Conservation (phyloP, 2,888 invertebrate species). For the Drosophila longiperda region DNA sequence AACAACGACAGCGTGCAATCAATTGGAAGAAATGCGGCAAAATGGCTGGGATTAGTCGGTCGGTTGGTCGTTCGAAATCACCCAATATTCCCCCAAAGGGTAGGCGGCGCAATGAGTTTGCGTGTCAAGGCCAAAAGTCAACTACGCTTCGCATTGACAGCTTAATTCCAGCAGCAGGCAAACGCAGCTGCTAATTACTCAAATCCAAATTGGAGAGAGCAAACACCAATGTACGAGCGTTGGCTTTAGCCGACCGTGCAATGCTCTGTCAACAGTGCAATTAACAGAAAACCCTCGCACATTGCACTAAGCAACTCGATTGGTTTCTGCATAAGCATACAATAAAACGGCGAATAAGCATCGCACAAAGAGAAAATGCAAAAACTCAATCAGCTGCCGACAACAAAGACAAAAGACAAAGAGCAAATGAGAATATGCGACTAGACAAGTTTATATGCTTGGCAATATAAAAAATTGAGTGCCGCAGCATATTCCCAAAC, state of each 20-base stretch:
- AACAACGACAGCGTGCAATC: constrained; percentile 13
- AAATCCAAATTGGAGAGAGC: constrained; percentile 23
- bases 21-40: constrained; percentile 23
- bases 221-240: not conserved
- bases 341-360: constrained; percentile 40
- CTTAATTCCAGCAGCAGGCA: constrained; percentile 49
- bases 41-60: constrained; percentile 43
- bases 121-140: constrained; percentile 60
- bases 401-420: constrained; percentile 3
- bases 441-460: constrained; percentile 15
- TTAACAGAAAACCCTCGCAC: not conserved
- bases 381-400: constrained; percentile 49
- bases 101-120: constrained; percentile 32
- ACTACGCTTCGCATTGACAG: constrained; percentile 53
- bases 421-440: constrained; percentile 2
- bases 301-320: not conserved
- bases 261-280: not conserved
- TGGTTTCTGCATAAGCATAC: constrained; percentile 1
- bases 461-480: not conserved
- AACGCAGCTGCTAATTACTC: constrained; percentile 64
- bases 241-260: not conserved
- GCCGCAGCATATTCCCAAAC: not conserved
- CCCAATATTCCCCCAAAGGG: not conserved
- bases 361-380: constrained; percentile 36
- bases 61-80: not conserved